Base-by-base conservation (phyloP, 2,888 invertebrate genomes). In the Drosophila incognita region DNA sequence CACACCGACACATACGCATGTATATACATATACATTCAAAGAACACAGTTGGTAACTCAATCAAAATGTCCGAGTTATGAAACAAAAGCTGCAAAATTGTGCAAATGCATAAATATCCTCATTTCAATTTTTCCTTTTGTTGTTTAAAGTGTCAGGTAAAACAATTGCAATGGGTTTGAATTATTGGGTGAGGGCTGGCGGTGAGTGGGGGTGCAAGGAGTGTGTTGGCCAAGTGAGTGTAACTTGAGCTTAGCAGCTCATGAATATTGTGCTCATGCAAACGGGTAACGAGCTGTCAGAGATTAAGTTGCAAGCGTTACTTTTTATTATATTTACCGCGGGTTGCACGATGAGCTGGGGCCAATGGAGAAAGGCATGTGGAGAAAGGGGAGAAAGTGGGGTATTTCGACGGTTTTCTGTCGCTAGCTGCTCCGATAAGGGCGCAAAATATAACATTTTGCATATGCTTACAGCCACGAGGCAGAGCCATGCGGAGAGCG, bases 221-320 rank as follows among this genome's bases (percentile, higher is more conserved):
- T 59, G 24, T 18, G 31, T 49, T 18, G 53, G 63, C 63, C 79
- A 90, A 76, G 76, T 76, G 81, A 84, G 86, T 83, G 90, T 90
- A 91, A 87, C 90, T 91, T 83, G 89, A 87, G 87, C 91, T 87
- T 87, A 87, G 87, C 90, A 88, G 89, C 91, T 91, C 91, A 89
- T 88, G 88, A 88, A 91, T 88, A 90, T 90, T 82, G 90, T 78
- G 89, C 91, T 87, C 84, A 90, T 86, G 86, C 82, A 87, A 86
- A 85, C 88, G 82, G 89, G 90, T 86, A 88, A 87, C 83, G 83
- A 90, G 88, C 90, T 90, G 88, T 89, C 91, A 85, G 91, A 90
- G 91, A 89, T 91, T 89, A 91, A 90, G 91, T 89, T 87, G 88
- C 90, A 81, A 82, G 90, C 80, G 82, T 90, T 90, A 83, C 86